Evolutionary conservation across 1,140 invertebrate genomes (phyloP).

Genomic region (Trissolcus basalis): DNA sequence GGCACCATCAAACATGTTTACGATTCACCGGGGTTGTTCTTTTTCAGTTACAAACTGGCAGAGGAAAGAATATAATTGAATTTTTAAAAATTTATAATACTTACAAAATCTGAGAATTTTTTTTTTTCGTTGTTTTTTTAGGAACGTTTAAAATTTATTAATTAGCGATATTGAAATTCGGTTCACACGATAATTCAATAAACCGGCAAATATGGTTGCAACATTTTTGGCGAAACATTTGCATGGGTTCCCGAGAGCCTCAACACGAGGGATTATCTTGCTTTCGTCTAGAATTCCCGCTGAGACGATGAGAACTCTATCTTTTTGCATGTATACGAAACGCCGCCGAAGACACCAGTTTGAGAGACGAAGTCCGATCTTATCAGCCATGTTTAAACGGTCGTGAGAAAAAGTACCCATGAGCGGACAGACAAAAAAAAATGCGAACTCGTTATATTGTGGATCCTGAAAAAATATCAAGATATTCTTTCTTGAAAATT

Average conservation of each 20-base stretch:
- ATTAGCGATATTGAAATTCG: slow-evolving; percentile 3
- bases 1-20: slow-evolving; percentile 51
- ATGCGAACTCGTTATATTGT: slow-evolving; percentile 17
- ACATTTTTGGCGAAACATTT: slow-evolving; percentile 50
- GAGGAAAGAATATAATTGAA: too few species aligned
- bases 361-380: slow-evolving; percentile 51
- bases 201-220: slow-evolving; percentile 22
- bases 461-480: slow-evolving; percentile 26
- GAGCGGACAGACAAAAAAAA: slow-evolving; percentile 9
- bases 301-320: slow-evolving; percentile 65
- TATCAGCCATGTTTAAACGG: slow-evolving; percentile 56
- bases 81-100: too few species aligned
- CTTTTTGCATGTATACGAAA: slow-evolving; percentile 56
- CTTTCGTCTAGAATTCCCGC: slow-evolving; percentile 57
- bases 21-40: slow-evolving; percentile 45
- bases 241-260: slow-evolving; percentile 35
- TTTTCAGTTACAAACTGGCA: slow-evolving; percentile 10
- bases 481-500: slow-evolving; percentile 10
- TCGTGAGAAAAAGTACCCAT: slow-evolving; percentile 46
- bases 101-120: too few species aligned
- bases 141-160: too few species aligned
- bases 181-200: slow-evolving; percentile 46
- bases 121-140: too few species aligned
- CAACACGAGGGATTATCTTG: slow-evolving; percentile 52
- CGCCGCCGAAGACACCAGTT: slow-evolving; percentile 51